phyloP scores from a whole-genome alignment of 1,140 invertebrate genomes.

The Zaprionus taronus region DNA sequence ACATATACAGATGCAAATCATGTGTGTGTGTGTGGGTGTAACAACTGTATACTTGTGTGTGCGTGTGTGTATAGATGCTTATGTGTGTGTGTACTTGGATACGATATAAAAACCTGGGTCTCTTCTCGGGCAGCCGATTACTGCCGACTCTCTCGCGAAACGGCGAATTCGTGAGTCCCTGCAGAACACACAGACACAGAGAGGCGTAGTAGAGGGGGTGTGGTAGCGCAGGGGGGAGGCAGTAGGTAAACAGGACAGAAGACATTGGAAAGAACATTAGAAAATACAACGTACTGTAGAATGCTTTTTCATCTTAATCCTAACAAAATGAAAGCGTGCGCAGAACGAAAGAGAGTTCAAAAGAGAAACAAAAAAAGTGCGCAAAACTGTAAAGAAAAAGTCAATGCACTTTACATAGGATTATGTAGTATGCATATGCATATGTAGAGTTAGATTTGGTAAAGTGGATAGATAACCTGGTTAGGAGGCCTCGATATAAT shows the following conservation, averaged over 20 bases:
- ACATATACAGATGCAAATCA: slow-evolving; percentile 56
- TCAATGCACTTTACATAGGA: background rate
- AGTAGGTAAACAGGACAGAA: slow-evolving; percentile 36
- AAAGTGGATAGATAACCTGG: slow-evolving; percentile 80
- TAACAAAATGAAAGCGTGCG: slow-evolving; percentile 40
- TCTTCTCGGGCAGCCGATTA: slow-evolving; percentile 92
- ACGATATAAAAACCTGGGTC: slow-evolving; percentile 89
- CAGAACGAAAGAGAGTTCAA: slow-evolving; percentile 30
- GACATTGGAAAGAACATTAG: slow-evolving; percentile 60
- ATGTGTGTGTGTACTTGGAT: slow-evolving; percentile 49
- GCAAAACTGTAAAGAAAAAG: slow-evolving; percentile 32
- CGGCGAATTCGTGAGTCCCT: slow-evolving; percentile 89
- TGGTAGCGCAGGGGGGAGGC: slow-evolving; percentile 6
- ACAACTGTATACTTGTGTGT: slow-evolving; percentile 25
- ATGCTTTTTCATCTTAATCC: slow-evolving; percentile 18
- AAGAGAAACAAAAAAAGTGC: slow-evolving; percentile 46
- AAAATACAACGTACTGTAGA: slow-evolving; percentile 26
- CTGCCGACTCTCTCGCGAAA: slow-evolving; percentile 94
- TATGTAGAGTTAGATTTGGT: slow-evolving; percentile 41
- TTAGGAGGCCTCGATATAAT: slow-evolving; percentile 86
- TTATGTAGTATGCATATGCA: background rate
- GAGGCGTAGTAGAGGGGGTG: slow-evolving; percentile 18
- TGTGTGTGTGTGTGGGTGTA: slow-evolving; percentile 21
- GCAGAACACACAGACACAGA: slow-evolving; percentile 40
- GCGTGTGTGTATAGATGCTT: slow-evolving; percentile 24